Evolutionary conservation across 2,797 vertebrate genomes (phyloP), one percentile per base, ranked within the genome.

Genomic region (Glossophaga mutica): DNA sequence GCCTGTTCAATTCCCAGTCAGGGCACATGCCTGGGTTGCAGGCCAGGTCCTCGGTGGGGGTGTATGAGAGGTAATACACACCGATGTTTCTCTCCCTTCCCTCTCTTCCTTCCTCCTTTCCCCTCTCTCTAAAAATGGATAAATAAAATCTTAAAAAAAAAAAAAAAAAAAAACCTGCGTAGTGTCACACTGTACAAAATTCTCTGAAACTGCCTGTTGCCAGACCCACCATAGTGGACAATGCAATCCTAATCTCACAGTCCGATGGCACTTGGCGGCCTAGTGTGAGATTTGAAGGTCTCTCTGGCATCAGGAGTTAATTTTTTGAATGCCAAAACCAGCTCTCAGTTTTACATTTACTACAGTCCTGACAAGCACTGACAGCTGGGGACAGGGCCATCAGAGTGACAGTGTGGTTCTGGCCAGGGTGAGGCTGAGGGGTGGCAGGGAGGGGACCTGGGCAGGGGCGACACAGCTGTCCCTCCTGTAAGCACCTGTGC

Each of bases 211-310:
- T 5, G 59, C 48, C 52, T 2, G 0, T 21, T 7, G 14, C 26
- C 26, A 5, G 5, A 26, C 37, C 19, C 18, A 0, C 42, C 0
- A 0, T 0, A 6, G 67, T 48, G 2, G 68, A 55, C 3, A 19
- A 77, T 0, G 16, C 42, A 9, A 22, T 6, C 37, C 90, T 65
- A 6, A 37, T 65, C 88, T 55, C 1, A 0, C 8, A 9, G 62
- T 19, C 37, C 15, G 19, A 67, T 0, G 39, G 50, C 77, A 24
- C 32, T 24, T 0, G 9, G 21, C 1, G 21, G 34, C 83, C 39
- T 42, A 16, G 4, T 5, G 4, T 67, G 65, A 65, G 70, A 50
- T 48, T 19, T 15, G 8, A 50, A 24, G 19, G 11, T 42, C 15
- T 57, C 19, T 65, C 52, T 32, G 9, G 62, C 50, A 59, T 42